phyloP scores from a whole-genome alignment of 1,140 invertebrate species.

The Carposina sasakii region DNA sequence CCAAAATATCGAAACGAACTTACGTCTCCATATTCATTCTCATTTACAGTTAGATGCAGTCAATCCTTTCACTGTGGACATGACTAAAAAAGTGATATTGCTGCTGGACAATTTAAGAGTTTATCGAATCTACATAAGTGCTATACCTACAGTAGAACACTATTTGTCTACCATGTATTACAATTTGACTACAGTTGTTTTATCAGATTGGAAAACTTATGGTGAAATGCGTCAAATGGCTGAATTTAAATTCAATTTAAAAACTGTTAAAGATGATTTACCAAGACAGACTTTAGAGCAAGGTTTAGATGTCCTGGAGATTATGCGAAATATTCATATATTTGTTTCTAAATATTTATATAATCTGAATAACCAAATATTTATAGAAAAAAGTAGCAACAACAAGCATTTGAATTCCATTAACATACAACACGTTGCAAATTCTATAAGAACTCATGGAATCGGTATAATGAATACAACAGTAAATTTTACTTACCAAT shows the following conservation, averaged over 20 bases:
- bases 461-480: constrained; percentile 98
- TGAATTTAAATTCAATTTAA: constrained; percentile 86
- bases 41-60: constrained; percentile 89
- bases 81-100: constrained; percentile 72
- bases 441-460: constrained; percentile 98
- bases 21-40: constrained; percentile 91
- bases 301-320: constrained; percentile 97
- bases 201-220: constrained; percentile 98
- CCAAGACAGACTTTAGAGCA: constrained; percentile 98
- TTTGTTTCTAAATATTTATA: constrained; percentile 97
- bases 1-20: constrained; percentile 90
- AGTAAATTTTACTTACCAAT: constrained; percentile 97
- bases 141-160: constrained; percentile 82
- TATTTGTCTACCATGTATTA: constrained; percentile 97
- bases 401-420: constrained; percentile 98
- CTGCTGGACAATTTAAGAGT: constrained; percentile 70
- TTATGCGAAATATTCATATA: constrained; percentile 96
- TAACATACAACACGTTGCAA: constrained; percentile 95
- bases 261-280: constrained; percentile 90
- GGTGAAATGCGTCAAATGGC: constrained; percentile 96
- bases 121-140: constrained; percentile 54
- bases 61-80: constrained; percentile 80
- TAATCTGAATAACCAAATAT: constrained; percentile 98
- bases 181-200: constrained; percentile 96
- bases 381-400: constrained; percentile 92